A percentile compares a stretch with the other conserved stretches of the same genome.
Evolutionary conservation across 2,113 vertebrate species (phyloP).

Genomic region (Oryzias melastigma): DNA sequence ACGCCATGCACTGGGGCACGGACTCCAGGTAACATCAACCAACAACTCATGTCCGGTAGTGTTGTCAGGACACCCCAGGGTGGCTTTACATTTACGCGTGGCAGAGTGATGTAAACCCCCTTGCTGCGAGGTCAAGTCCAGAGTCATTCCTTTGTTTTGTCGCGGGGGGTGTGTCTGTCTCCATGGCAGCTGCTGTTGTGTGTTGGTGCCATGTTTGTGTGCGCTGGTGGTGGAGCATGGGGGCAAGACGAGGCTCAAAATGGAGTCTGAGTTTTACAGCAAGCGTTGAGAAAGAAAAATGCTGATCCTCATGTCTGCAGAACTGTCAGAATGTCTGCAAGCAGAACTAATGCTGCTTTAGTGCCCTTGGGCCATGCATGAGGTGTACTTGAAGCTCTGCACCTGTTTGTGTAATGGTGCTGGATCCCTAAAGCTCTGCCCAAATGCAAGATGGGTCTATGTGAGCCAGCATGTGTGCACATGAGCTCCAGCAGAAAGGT

Average conservation of each 20-base stretch:
- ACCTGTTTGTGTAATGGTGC: too few species aligned
- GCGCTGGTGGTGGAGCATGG: constrained; percentile 34
- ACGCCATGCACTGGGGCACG: constrained; percentile 99
- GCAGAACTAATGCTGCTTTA: constrained; percentile 2
- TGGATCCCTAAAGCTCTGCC: too few species aligned
- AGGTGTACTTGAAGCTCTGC: too few species aligned
- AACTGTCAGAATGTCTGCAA: not conserved
- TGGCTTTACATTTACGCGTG: too few species aligned
- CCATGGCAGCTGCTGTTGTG: constrained; percentile 15
- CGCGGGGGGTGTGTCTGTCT: constrained; percentile 2
- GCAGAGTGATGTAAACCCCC: too few species aligned
- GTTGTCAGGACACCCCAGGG: too few species aligned
- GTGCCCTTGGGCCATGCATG: too few species aligned
- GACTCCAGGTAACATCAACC: constrained; percentile 89
- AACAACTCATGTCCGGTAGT: constrained; percentile 4
- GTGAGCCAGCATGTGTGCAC: not conserved
- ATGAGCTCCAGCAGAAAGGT: constrained; percentile 17
- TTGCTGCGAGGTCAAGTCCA: too few species aligned
- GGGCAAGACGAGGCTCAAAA: constrained; percentile 64
- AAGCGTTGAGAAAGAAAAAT: constrained; percentile 23
- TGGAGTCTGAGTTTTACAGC: constrained; percentile 32
- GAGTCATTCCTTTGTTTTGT: not conserved
- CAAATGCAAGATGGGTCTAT: too few species aligned
- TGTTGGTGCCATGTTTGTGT: constrained; percentile 41
- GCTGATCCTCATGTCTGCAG: constrained; percentile 6